Conservation (phyloP, 2,113 vertebrate genomes). For the Pantherophis guttatus region DNA sequence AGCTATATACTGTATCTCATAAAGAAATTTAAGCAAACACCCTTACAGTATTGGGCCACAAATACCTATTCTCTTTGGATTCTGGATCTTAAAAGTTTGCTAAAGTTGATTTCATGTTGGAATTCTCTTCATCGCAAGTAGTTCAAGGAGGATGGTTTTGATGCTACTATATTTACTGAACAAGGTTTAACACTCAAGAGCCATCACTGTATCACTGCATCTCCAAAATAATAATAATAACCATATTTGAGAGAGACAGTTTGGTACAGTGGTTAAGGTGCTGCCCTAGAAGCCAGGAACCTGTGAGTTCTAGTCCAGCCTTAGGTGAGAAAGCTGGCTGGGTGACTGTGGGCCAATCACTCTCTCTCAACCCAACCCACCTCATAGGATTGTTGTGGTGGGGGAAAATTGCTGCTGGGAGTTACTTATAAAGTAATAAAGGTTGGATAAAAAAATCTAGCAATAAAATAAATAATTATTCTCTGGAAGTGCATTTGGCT, state of each 20-base stretch:
- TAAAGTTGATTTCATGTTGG: background rate
- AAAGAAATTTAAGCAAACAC: background rate
- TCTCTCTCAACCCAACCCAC: background rate
- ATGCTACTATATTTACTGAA: background rate
- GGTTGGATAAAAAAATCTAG: background rate
- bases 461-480: slow-evolving; percentile 6
- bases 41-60: too few relatives aligned
- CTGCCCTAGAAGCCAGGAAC: background rate
- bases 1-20: background rate
- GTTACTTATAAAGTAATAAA: background rate
- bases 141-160: background rate
- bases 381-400: background rate
- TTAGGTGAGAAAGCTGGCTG: background rate
- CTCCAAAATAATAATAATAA: background rate
- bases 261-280: background rate
- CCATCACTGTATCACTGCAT: background rate
- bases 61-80: background rate
- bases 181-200: background rate
- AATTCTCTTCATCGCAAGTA: background rate
- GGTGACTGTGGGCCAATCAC: background rate
- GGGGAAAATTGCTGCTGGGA: background rate
- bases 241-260: background rate
- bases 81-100: background rate
- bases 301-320: background rate
- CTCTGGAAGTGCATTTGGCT: background rate